phyloP scores from a whole-genome alignment of 2,797 vertebrate species.

The Astyanax mexicanus region DNA sequence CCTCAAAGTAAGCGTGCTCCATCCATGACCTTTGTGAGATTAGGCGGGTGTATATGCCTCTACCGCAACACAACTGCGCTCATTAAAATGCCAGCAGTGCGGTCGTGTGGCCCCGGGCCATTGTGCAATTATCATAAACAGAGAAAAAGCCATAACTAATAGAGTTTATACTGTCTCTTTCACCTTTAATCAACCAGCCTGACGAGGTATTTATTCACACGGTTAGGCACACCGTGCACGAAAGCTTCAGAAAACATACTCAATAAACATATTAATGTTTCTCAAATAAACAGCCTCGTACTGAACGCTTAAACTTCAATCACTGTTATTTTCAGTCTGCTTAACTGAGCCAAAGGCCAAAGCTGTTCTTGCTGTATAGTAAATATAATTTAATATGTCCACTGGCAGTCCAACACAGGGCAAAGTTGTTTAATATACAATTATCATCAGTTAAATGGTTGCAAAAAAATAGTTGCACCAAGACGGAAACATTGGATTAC shows the following conservation, averaged over 20 bases:
- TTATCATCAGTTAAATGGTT: too few relatives aligned
- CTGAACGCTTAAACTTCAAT: not conserved
- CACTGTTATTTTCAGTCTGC: not conserved
- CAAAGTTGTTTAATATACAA: not conserved
- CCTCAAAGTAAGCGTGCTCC: constrained; percentile 25
- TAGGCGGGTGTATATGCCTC: constrained; percentile 24
- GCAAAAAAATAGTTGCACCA: too few relatives aligned
- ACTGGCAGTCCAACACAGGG: not conserved
- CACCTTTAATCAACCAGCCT: constrained; percentile 43
- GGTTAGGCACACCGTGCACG: constrained; percentile 1
- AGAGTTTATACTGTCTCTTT: constrained; percentile 19
- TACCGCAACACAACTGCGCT: constrained; percentile 35
- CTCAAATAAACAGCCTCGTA: not conserved
- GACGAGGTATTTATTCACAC: constrained; percentile 24
- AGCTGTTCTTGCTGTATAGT: too few relatives aligned
- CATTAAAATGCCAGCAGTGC: constrained; percentile 51
- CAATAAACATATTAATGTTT: not conserved
- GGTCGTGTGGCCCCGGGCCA: constrained; percentile 27
- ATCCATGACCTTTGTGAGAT: constrained; percentile 39
- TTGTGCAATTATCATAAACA: constrained; percentile 50
- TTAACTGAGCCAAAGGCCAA: too few relatives aligned
- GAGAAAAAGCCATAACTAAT: constrained; percentile 33
- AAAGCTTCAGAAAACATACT: not conserved
- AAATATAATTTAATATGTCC: too few relatives aligned
- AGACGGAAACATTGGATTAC: too few relatives aligned